Evolutionary conservation across 2,113 vertebrate species (phyloP), one percentile per base, ranked within the genome.

Genomic region (Rhinolophus ferrumequinum): DNA sequence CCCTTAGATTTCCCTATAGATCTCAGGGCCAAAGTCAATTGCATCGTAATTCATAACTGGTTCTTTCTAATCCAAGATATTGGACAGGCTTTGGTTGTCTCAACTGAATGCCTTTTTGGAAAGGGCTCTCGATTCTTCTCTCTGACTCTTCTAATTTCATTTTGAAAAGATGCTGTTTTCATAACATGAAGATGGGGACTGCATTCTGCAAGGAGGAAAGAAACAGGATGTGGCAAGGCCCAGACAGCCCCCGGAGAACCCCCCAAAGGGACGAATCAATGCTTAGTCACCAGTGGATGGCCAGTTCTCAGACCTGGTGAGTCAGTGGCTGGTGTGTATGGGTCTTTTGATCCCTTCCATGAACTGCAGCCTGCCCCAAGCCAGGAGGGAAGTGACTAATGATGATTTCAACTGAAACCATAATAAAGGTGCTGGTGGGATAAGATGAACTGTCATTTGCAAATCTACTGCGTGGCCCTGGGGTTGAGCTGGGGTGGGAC

Each of bases 1-100:
- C 66, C 58, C 2, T 44, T 5, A n/a, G 3, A 24, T 96, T 92
- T 88, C n/a, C 56, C 69, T 83, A 52, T 5, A 89, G 44, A 44
- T 86, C 86, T 95, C 91, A 56, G 62, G 85, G 97, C 90, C 96
- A 96, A 97, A 88, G 88, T 86, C 97, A 96, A 79, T 95, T 52
- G 47, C 38, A 83, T 47, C 72, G 58, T 50, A 82, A 84, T 75
- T 95, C 77, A 56, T 69, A 90, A 91, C 77, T 91, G 81, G 56
- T 70, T 93, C 13, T 64, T 69, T 79, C 79, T 58, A 96, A 94
- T 14, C 16, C 79, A n/a, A 60, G 33, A n/a, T 58, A 75, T 3
- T 30, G 79, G 93, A 89, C 66, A 67, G 72, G 75, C 6, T 97
- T 76, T 62, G 62, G 38, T 44, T 58, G 62, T 94, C 67, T 94